Percentiles rank a stretch among this genome's conserved stretches.
Evolutionary conservation across 2,888 invertebrate genomes (phyloP).

Genomic region (Macrosoma leucophasiata): DNA sequence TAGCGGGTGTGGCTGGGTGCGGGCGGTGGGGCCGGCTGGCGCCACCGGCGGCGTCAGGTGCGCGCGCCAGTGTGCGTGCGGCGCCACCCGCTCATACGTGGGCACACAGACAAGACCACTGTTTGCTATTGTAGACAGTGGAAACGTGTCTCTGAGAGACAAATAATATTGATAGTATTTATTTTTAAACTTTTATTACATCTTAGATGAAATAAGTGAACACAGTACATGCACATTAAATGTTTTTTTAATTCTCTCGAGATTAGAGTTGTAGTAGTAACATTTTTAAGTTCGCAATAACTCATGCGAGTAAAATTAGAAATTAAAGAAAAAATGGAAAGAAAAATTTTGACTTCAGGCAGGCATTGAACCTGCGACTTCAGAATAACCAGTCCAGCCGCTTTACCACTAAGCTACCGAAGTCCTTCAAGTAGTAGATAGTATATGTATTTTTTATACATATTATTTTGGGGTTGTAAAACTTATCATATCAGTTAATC

Average conservation of each 20-base stretch:
- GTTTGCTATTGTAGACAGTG: conserved; percentile 12
- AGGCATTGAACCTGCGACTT: too few species aligned
- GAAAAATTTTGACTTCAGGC: too few species aligned
- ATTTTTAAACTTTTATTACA: too few species aligned
- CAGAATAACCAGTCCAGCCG: too few species aligned
- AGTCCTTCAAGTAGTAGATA: too few species aligned
- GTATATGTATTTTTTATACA: too few species aligned
- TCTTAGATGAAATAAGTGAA: conserved; percentile 1
- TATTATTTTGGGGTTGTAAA: conserved; percentile 1
- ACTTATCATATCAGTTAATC: too few species aligned
- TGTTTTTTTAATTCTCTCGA: neutral
- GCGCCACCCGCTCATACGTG: conserved; percentile 50
- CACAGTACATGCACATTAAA: neutral
- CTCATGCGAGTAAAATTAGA: too few species aligned
- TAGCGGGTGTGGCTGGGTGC: conserved; percentile 28
- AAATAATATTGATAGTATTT: too few species aligned
- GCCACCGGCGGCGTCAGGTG: conserved; percentile 74
- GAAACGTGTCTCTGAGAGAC: conserved; percentile 29
- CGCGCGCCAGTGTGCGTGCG: conserved; percentile 67
- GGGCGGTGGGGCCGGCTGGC: conserved; percentile 46
- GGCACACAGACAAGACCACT: conserved; percentile 22
- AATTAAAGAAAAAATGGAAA: too few species aligned
- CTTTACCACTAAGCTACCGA: too few species aligned
- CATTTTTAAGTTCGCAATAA: neutral
- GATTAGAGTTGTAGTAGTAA: neutral